phyloP scores from a whole-genome alignment of 2,797 vertebrate species.

The Peromyscus eremicus region DNA sequence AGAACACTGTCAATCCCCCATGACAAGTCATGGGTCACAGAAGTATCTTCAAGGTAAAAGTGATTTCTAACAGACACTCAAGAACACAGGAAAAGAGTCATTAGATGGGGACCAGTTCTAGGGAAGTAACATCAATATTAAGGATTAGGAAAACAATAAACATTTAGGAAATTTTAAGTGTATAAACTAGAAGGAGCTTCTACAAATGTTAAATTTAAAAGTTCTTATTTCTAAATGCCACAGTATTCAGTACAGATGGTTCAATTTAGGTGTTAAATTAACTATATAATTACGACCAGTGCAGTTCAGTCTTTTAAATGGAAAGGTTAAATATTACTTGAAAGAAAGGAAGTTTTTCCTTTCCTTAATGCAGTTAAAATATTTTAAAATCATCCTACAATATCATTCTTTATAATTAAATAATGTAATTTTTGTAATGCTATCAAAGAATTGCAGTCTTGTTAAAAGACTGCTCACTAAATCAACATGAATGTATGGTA shows the following conservation, averaged over 20 bases:
- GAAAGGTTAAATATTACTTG: constrained; percentile 57
- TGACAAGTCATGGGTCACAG: constrained; percentile 53
- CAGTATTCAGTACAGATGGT: constrained; percentile 3
- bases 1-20: constrained; percentile 43
- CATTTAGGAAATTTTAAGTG: constrained; percentile 49
- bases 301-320: constrained; percentile 55
- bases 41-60: constrained; percentile 45
- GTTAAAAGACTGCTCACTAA: constrained; percentile 33
- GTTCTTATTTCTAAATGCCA: constrained; percentile 71
- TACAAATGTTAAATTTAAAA: constrained; percentile 69
- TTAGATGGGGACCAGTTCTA: constrained; percentile 61
- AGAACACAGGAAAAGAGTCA: constrained; percentile 38
- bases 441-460: background rate
- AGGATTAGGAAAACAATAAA: constrained; percentile 50
- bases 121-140: constrained; percentile 39
- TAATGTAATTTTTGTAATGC: background rate
- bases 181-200: constrained; percentile 62
- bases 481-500: constrained; percentile 6
- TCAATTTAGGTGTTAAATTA: constrained; percentile 63
- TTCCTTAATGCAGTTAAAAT: constrained; percentile 31
- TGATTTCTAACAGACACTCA: background rate
- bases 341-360: constrained; percentile 51
- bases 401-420: constrained; percentile 59
- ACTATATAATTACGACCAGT: constrained; percentile 61
- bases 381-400: background rate